Evolutionary conservation across 2,797 vertebrate species (phyloP).

Genomic region (Periparus ater): DNA sequence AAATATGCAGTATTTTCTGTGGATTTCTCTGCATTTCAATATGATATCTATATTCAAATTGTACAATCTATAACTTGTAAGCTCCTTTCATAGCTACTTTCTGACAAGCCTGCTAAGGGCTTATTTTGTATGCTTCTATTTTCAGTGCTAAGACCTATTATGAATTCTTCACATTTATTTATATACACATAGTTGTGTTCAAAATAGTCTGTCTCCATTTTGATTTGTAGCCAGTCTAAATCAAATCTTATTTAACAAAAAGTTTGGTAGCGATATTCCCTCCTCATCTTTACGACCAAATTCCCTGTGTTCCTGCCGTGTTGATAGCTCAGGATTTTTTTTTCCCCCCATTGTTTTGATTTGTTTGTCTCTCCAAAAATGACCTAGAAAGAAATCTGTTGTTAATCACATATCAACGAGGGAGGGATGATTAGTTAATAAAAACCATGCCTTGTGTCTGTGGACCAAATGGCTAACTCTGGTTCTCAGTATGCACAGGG

Average conservation of each 20-base stretch:
- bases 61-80: not conserved
- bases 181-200: not conserved
- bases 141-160: not conserved
- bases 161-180: constrained; percentile 6
- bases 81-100: constrained; percentile 6
- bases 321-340: not conserved
- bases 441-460: constrained; percentile 73
- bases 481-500: constrained; percentile 57
- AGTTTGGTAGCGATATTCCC: not conserved
- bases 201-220: constrained; percentile 31
- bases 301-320: not conserved
- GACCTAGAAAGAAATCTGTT: constrained; percentile 74
- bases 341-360: not conserved
- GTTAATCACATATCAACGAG: constrained; percentile 67
- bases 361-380: constrained; percentile 61
- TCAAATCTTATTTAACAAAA: not conserved
- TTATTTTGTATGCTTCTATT: constrained; percentile 11
- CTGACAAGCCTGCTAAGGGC: not conserved
- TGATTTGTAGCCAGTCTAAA: constrained; percentile 1
- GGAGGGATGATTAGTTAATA: constrained; percentile 74
- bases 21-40: constrained; percentile 7
- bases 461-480: constrained; percentile 74
- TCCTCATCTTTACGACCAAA: not conserved
- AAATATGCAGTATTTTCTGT: not conserved
- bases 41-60: not conserved